Base-by-base conservation (phyloP, 2,888 invertebrate genomes). In the Timema podura region DNA sequence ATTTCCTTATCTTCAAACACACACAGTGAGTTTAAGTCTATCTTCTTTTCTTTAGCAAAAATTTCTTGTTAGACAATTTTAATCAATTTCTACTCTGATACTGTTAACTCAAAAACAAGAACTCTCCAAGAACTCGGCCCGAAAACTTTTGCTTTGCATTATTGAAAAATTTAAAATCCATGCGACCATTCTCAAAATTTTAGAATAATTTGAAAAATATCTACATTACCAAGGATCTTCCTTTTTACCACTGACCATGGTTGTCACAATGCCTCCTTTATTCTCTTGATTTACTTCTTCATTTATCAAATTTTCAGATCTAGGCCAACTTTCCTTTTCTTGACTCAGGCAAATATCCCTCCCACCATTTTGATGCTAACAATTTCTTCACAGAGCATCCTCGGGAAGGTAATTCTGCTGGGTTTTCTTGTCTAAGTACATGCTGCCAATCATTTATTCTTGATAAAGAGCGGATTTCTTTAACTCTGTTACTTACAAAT, bases 391-490 rank as follows among this genome's bases (percentile, higher is more conserved):
- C 64, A 0, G 48, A n/a, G 16, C 68, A 73, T 9, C 74, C 76
- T 64, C 75, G 1, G 1, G 75, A 75, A 9, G 76, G 75, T 2
- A 76, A 68, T 61, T 76, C 76, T 6, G 76, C 75, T 5, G 73
- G 73, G 57, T 76, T 76, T 8, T 64, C 13, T 6, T 16, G 47
- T 7, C 75, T 74, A 3, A 74, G 74, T 10, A 76, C 65, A 74
- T 75, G 75, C 5, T 65, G 30, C 76, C 76, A 76, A 5, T 71
- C 51, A 0, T 13, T 9, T 8, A 47, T 13, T 6, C 45, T 61
- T 1, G 30, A 11, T 10, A 61, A 9, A 11, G 61, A n/a, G 30
- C 2, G 30, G 13, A 30, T 75, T 68, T 75, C 75, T 45, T 68
- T 71, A 0, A 74, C 71, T 48, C 73, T 16, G 54, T 73, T 74